Percentiles rank a stretch among this genome's conserved stretches.
Conservation (phyloP, 2,113 vertebrate genomes). For the Hyperoodon ampullatus region DNA sequence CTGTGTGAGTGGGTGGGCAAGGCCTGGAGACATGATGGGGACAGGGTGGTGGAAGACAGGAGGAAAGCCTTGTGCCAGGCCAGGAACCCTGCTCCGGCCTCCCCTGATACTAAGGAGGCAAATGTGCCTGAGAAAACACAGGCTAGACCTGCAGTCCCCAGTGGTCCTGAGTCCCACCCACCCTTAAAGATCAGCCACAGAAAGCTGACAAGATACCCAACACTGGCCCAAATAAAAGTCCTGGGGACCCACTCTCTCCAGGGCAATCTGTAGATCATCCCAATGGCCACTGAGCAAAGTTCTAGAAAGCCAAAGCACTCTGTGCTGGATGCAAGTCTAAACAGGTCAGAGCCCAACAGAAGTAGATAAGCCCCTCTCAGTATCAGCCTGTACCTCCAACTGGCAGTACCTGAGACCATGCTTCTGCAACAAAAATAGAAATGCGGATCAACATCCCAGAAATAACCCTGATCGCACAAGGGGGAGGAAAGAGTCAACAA, state of each 20-base stretch:
- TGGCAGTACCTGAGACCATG: conserved; percentile 24
- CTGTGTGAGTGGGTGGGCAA: background rate
- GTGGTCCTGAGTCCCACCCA: background rate
- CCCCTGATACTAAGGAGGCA: background rate
- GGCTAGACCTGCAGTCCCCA: background rate
- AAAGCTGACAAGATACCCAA: background rate
- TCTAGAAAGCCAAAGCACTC: conserved; percentile 4
- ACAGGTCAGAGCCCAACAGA: background rate
- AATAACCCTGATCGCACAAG: conserved; percentile 50
- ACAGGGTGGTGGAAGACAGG: background rate
- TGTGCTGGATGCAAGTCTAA: background rate
- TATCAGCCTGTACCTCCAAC: background rate
- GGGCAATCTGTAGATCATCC: background rate
- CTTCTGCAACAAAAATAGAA: conserved; percentile 67
- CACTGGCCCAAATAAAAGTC: background rate
- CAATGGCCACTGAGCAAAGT: background rate
- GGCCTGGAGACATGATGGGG: background rate
- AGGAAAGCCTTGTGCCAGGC: background rate
- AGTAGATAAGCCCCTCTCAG: background rate
- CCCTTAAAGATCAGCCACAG: conserved; percentile 3
- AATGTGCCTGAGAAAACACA: background rate
- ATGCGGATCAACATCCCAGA: conserved; percentile 48
- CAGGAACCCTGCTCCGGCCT: background rate
- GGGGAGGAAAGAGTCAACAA: conserved; percentile 10
- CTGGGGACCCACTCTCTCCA: background rate